phyloP scores from a whole-genome alignment of 2,113 vertebrate species.

The Copsychus sechellarum region DNA sequence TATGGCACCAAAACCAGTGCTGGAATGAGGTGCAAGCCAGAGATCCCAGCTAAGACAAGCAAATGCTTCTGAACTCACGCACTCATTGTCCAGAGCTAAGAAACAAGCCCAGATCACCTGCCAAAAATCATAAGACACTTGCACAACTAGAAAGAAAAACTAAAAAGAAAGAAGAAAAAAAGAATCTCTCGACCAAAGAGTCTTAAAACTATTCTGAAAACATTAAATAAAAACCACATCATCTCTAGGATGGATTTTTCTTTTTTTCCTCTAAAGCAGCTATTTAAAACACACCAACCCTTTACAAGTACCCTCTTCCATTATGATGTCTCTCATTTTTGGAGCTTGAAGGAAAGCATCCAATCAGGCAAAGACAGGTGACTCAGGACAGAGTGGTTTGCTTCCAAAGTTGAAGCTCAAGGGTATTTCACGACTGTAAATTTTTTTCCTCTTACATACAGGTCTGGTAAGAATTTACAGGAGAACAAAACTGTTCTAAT shows the following conservation, averaged over 20 bases:
- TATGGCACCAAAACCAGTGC: slow-evolving; percentile 20
- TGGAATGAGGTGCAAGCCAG: slow-evolving; percentile 35
- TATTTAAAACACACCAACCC: neutral
- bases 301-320: neutral
- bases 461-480: neutral
- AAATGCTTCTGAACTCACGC: slow-evolving; percentile 26
- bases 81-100: slow-evolving; percentile 5
- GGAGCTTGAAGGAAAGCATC: neutral
- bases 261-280: neutral
- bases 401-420: neutral
- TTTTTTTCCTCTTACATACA: neutral
- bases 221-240: neutral
- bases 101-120: neutral
- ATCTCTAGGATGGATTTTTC: neutral
- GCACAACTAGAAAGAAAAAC: neutral
- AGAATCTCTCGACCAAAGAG: neutral
- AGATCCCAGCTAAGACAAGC: slow-evolving; percentile 52
- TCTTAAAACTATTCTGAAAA: slow-evolving; percentile 12
- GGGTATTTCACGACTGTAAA: neutral
- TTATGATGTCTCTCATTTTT: neutral
- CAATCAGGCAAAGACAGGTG: neutral
- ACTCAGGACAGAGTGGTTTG: neutral
- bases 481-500: neutral
- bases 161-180: neutral
- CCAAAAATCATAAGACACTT: slow-evolving; percentile 25